Conservation (phyloP, 2,888 invertebrate genomes). For the Diaperis boleti region DNA sequence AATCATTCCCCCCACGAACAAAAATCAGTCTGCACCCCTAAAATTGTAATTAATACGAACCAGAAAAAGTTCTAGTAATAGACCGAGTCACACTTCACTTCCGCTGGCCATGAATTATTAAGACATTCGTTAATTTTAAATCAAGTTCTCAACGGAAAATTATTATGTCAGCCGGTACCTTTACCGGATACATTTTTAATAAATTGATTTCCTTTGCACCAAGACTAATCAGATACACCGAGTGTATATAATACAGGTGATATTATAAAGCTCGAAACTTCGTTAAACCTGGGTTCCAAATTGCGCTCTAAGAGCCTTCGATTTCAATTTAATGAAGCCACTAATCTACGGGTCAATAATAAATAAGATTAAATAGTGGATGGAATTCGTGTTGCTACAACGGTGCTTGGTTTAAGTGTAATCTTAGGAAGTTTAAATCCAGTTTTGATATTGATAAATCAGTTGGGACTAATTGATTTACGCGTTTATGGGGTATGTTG, state of each 20-base stretch:
- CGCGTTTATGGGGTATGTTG: too few species aligned
- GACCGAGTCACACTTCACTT: background rate
- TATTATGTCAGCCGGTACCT: constrained; percentile 21
- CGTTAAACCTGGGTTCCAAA: background rate
- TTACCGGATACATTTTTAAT: constrained; percentile 20
- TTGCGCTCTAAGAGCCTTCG: too few species aligned
- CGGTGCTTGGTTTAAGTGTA: too few species aligned
- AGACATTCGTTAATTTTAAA: constrained; percentile 20
- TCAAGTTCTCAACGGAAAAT: constrained; percentile 14
- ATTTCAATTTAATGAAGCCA: too few species aligned
- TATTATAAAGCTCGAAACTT: background rate
- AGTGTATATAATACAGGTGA: background rate
- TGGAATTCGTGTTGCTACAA: too few species aligned
- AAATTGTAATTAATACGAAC: background rate
- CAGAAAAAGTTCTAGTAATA: background rate
- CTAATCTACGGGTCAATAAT: too few species aligned
- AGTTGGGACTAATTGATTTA: too few species aligned
- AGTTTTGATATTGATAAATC: too few species aligned
- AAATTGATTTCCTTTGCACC: constrained; percentile 17
- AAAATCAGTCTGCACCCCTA: background rate
- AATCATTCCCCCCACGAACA: background rate
- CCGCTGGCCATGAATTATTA: constrained; percentile 4
- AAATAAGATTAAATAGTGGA: too few species aligned
- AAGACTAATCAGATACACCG: constrained; percentile 3
- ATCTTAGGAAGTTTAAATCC: too few species aligned